Conservation (phyloP, 2,113 vertebrate species). For the Cacatua alba region DNA sequence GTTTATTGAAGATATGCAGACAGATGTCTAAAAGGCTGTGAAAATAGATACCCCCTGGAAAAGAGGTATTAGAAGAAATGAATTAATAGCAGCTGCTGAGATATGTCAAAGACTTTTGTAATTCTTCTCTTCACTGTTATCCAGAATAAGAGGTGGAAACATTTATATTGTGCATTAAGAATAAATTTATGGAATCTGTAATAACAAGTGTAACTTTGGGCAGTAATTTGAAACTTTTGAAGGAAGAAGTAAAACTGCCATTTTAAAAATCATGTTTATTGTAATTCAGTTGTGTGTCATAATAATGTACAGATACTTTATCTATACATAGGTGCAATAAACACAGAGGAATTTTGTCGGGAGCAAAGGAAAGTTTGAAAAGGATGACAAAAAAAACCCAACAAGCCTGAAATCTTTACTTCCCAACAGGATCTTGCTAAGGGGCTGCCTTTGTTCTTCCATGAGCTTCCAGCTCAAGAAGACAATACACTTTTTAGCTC, state of each 20-base stretch:
- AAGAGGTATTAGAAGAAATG: not conserved
- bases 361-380: not conserved
- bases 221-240: not conserved
- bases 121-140: not conserved
- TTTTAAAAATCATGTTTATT: not conserved
- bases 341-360: not conserved
- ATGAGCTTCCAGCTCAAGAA: not conserved
- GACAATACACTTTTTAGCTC: not conserved
- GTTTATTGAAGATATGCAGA: not conserved
- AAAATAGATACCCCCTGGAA: not conserved
- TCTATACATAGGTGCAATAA: not conserved
- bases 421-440: fast-evolving
- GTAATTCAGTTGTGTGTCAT: not conserved
- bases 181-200: not conserved
- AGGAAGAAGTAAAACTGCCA: not conserved
- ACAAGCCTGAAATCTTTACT: not conserved
- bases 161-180: not conserved
- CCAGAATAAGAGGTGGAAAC: not conserved
- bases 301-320: not conserved
- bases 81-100: not conserved
- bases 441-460: not conserved
- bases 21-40: not conserved
- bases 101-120: not conserved
- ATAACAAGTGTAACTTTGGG: not conserved
- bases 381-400: not conserved